Percentiles rank a stretch among this genome's conserved stretches.
These are phyloP conservation scores for Piaya cayana DNA, from an alignment of 2,113 vertebrate species.

Conservation along the genomic window DNA sequence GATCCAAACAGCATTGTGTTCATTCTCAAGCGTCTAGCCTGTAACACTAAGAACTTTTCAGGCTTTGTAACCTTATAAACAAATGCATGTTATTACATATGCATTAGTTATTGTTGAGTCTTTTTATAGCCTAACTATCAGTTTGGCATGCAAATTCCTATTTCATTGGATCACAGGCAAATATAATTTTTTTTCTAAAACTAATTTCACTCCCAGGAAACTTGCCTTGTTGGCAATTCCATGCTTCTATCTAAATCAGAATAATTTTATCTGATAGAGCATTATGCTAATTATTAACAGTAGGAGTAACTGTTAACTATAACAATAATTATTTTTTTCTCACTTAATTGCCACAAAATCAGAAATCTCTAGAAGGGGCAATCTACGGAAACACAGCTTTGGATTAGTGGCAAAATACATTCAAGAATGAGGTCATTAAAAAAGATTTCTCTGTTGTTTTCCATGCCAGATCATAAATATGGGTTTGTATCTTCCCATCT, in stretches of 20 bases:
- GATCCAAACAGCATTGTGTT: slow-evolving; percentile 39
- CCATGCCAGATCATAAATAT: neutral
- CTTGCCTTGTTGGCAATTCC: slow-evolving; percentile 19
- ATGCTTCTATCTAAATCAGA: slow-evolving; percentile 29
- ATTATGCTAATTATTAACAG: slow-evolving; percentile 41
- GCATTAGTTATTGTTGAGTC: slow-evolving; percentile 13
- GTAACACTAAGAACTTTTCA: neutral
- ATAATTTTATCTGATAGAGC: slow-evolving; percentile 20
- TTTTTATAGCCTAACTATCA: slow-evolving; percentile 51
- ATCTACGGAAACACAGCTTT: neutral
- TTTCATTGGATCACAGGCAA: neutral
- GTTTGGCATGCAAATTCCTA: neutral
- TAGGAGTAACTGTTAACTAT: slow-evolving; percentile 1
- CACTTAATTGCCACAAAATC: neutral
- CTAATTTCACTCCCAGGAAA: neutral
- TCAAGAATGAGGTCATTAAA: neutral
- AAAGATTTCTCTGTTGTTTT: neutral
- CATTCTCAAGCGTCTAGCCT: neutral
- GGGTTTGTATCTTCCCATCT: neutral
- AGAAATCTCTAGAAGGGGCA: neutral
- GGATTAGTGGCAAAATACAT: neutral
- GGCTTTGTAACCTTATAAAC: slow-evolving; percentile 31
- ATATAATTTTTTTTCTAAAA: slow-evolving; percentile 15
- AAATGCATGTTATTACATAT: slow-evolving; percentile 29
- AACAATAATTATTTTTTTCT: slow-evolving; percentile 41